phyloP scores from a whole-genome alignment of 2,113 vertebrate genomes.

The Platycercus adscitus region DNA sequence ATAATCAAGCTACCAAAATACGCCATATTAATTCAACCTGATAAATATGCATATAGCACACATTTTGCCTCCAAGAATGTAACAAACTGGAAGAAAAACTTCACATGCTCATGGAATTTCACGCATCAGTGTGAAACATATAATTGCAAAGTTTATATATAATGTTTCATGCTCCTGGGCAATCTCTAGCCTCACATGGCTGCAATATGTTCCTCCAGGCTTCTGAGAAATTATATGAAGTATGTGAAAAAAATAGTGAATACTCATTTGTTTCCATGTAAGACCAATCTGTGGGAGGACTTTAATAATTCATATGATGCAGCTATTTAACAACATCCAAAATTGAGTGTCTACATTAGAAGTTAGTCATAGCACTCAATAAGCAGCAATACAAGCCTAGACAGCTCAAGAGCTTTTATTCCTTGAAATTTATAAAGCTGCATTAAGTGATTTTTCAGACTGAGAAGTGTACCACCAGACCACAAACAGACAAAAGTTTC shows the following conservation, averaged over 20 bases:
- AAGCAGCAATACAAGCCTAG: background rate
- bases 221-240: background rate
- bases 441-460: background rate
- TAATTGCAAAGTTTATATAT: background rate
- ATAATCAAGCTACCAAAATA: background rate
- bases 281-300: background rate
- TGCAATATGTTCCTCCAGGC: background rate
- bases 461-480: rapidly evolving
- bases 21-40: background rate
- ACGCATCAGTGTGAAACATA: background rate
- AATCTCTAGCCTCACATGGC: background rate
- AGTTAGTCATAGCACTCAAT: background rate
- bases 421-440: background rate
- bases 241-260: background rate
- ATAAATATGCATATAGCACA: background rate
- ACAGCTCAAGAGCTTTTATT: background rate
- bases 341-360: background rate
- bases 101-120: background rate
- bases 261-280: background rate
- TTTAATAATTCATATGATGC: rapidly evolving
- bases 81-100: background rate
- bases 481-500: background rate
- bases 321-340: background rate
- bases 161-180: background rate
- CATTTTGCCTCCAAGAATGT: background rate